Conservation (phyloP, 2,888 invertebrate species). For the Dexiosoma caninum region DNA sequence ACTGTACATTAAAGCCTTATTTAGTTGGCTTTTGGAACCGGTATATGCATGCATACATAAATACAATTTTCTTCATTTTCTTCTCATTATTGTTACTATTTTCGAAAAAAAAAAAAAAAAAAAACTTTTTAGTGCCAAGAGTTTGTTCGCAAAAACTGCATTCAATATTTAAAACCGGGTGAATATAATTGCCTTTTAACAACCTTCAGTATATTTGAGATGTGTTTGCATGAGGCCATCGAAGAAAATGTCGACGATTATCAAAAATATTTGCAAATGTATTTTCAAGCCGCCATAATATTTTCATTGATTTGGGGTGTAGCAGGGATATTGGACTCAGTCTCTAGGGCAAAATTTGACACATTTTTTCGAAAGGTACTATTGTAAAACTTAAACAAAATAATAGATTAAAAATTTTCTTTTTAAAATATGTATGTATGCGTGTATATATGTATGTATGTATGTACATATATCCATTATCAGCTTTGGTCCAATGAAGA, state of each 20-base stretch:
- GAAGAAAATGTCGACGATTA: slow-evolving; percentile 83
- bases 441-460: too few relatives aligned
- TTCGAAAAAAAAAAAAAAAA: too few relatives aligned
- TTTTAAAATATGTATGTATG: not conserved
- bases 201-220: slow-evolving; percentile 86
- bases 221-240: slow-evolving; percentile 86
- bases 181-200: slow-evolving; percentile 85
- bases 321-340: slow-evolving; percentile 86
- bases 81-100: not conserved
- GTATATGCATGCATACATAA: too few relatives aligned
- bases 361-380: slow-evolving; percentile 79
- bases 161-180: slow-evolving; percentile 83
- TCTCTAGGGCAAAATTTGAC: slow-evolving; percentile 85
- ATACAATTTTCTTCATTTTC: not conserved
- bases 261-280: slow-evolving; percentile 83
- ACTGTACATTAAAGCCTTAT: slow-evolving; percentile 81
- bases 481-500: slow-evolving; percentile 63
- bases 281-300: slow-evolving; percentile 88
- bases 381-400: not conserved
- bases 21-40: slow-evolving; percentile 90
- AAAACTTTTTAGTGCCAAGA: slow-evolving; percentile 75
- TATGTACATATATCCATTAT: not conserved
- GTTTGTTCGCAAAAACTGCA: slow-evolving; percentile 85
- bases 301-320: slow-evolving; percentile 90
- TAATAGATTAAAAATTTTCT: not conserved